Conservation (phyloP, 2,113 vertebrate species). For the Sinocyclocheilus anophthalmus region DNA sequence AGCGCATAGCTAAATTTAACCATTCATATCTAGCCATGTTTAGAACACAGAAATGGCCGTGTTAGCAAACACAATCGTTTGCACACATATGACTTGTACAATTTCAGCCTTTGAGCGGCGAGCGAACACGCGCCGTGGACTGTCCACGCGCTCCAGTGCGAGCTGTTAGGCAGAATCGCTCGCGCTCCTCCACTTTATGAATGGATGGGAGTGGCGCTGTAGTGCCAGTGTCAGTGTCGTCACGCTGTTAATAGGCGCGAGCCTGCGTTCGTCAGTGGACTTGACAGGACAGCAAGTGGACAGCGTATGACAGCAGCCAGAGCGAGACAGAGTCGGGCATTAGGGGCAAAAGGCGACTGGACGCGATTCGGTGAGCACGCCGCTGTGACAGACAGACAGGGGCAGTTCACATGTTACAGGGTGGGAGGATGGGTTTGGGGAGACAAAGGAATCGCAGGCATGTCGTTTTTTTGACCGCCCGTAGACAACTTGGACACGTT, state of each 20-base stretch:
- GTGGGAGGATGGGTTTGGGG: conserved; percentile 36
- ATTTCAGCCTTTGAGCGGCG: not conserved
- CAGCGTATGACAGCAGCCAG: conserved; percentile 34
- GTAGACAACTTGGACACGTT: not conserved
- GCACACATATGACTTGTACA: not conserved
- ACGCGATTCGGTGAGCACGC: conserved; percentile 62
- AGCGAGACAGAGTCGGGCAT: conserved; percentile 43
- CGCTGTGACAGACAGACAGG: conserved; percentile 14
- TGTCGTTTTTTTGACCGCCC: conserved; percentile 28
- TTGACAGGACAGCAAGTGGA: conserved; percentile 61
- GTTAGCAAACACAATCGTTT: not conserved
- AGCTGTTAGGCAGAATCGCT: not conserved
- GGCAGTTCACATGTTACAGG: not conserved
- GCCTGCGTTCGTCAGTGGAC: conserved; percentile 55
- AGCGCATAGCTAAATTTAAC: not conserved
- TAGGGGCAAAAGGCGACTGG: conserved; percentile 64
- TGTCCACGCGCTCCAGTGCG: not conserved
- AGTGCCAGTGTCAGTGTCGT: conserved; percentile 62
- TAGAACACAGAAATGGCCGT: not conserved
- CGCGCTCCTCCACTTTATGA: conserved; percentile 73
- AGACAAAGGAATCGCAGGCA: conserved; percentile 53
- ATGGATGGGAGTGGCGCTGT: conserved; percentile 77
- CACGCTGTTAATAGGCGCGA: conserved; percentile 62
- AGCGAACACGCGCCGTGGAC: not conserved
- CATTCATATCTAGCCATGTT: not conserved